Evolutionary conservation across 2,888 invertebrate genomes (phyloP).

Genomic region (Nudaria mundana): DNA sequence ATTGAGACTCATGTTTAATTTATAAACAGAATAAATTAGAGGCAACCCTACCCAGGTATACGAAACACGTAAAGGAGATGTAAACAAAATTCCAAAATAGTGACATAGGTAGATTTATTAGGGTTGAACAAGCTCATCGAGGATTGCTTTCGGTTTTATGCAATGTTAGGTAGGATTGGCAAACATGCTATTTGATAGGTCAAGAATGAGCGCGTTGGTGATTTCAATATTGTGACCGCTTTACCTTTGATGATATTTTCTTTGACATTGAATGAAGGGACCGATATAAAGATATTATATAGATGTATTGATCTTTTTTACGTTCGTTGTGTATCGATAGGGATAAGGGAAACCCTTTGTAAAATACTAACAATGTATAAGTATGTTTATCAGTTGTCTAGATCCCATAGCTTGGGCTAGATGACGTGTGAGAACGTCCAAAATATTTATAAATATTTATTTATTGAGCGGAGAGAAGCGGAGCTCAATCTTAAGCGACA

Average conservation of each 20-base stretch:
- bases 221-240: conserved; percentile 22
- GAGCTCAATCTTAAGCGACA: too few species aligned
- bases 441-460: too few species aligned
- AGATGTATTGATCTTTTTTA: conserved; percentile 1
- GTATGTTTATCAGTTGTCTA: too few species aligned
- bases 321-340: neutral
- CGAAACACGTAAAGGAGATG: conserved; percentile 29
- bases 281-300: neutral
- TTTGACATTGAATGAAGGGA: neutral
- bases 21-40: conserved; percentile 9
- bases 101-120: conserved; percentile 37
- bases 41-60: conserved; percentile 16
- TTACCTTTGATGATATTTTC: conserved; percentile 11
- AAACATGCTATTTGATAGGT: conserved; percentile 25
- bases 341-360: neutral
- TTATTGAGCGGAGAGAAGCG: too few species aligned
- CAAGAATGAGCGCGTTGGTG: conserved; percentile 22
- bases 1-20: neutral
- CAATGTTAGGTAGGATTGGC: conserved; percentile 21
- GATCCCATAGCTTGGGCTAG: too few species aligned
- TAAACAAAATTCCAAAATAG: conserved; percentile 33
- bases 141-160: conserved; percentile 31
- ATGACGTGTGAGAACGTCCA: too few species aligned
- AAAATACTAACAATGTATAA: too few species aligned
- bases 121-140: conserved; percentile 25